Base-by-base conservation (phyloP, 2,888 invertebrate genomes). In the Trichogramma dendrolimi region DNA sequence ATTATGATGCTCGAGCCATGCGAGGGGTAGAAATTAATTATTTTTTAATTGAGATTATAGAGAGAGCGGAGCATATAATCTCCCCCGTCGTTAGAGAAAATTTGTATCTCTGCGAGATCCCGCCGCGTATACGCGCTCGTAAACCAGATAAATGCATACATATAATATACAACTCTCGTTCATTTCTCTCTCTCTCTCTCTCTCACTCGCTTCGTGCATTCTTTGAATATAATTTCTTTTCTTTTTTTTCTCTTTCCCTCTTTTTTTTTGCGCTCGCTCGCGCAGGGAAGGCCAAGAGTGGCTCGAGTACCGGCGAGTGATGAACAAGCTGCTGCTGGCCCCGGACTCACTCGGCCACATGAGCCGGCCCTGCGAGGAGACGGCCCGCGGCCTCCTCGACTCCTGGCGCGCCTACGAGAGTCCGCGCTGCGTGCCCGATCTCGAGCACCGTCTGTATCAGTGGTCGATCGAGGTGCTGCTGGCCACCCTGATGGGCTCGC, bases 211-310 rank as follows among this genome's bases (percentile, higher is more conserved):
- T 14, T 14, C 14, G 14, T 14, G 3, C 27, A 27, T 27, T 27
- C 27, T 56, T 50, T 61, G n/a, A 14, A 42, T 58, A 11, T 51
- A 40, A 44, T 55, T 52, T 55, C 52, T 2, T 41, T 55, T 40
- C 42, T 54, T 38, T 57, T 44, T 44, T 46, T 54, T 53, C 2
- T 27, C 27, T 27, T 27, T 27, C 27, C 2, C 2, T 27, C n/a
- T n/a, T n/a, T n/a, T n/a, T n/a, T n/a, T n/a, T n/a, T n/a, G n/a
- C 27, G 27, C 27, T 27, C 27, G 27, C 2, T 27, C 27, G 3
- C 27, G 27, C 27, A 85, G 85, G 85, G 83, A 93, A 70, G 93
- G 90, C 0, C 85, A 87, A 60, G 91, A 93, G 76, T 94, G 94
- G 94, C 78, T 86, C 63, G 79, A 83, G 54, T 86, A 87, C 72